phyloP scores from a whole-genome alignment of 1,140 invertebrate genomes.

The Vanessa atalanta region DNA sequence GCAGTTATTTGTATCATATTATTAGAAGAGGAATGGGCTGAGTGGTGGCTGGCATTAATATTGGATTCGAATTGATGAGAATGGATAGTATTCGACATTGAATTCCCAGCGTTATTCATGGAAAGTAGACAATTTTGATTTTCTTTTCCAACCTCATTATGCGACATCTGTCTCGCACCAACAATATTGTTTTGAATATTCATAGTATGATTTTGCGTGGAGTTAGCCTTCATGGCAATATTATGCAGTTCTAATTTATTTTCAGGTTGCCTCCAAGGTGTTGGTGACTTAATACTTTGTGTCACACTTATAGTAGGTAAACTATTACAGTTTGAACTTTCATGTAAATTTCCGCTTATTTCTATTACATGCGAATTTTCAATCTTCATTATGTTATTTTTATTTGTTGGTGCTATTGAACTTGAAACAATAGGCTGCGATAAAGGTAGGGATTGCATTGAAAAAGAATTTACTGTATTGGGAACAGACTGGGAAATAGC shows the following conservation, averaged over 20 bases:
- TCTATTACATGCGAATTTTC: constrained; percentile 77
- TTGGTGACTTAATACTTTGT: constrained; percentile 74
- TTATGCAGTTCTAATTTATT: constrained; percentile 69
- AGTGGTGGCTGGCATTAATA: constrained; percentile 64
- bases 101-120: constrained; percentile 55
- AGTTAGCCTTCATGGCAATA: constrained; percentile 55
- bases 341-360: constrained; percentile 74
- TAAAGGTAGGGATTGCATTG: constrained; percentile 71
- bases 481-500: constrained; percentile 74
- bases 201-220: constrained; percentile 51
- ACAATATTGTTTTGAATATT: constrained; percentile 60
- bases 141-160: constrained; percentile 63
- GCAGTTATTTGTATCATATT: constrained; percentile 76
- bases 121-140: constrained; percentile 68
- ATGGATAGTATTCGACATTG: constrained; percentile 56
- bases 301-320: constrained; percentile 75
- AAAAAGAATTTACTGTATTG: constrained; percentile 65
- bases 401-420: constrained; percentile 68
- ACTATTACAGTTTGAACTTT: constrained; percentile 60
- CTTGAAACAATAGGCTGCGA: constrained; percentile 75
- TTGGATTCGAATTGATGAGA: constrained; percentile 69
- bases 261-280: constrained; percentile 70
- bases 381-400: constrained; percentile 66
- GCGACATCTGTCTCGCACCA: constrained; percentile 52
- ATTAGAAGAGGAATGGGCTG: constrained; percentile 61